Evolutionary conservation across 2,888 invertebrate genomes (phyloP), one percentile per base, ranked within the genome.

Genomic region (Ptychoptera contaminata): DNA sequence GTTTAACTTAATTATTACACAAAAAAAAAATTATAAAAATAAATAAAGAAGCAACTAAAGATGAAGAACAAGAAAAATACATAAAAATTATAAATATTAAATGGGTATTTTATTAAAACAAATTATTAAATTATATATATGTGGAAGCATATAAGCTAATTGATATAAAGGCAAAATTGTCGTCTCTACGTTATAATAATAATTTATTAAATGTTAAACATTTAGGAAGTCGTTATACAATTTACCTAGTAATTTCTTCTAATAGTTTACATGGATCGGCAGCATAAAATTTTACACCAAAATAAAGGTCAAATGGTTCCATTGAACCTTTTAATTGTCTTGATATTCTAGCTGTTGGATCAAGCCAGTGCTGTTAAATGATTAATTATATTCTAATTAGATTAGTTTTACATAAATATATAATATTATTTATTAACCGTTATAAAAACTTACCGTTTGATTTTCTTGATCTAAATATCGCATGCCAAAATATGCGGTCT

Each of bases 201-300:
- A 23, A 23, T 5, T 5, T 23, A 23, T 23, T 23, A 23, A 23
- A 23, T 23, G 23, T 5, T 5, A 23, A 23, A 5, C 7, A 23
- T 23, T 5, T 23, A 23, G 23, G 36, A 41, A 35, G 46, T 32
- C n/a, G n/a, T n/a, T n/a, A n/a, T n/a, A n/a, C n/a, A 41, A 49
- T 61, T 63, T 70, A 91, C 91, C 92, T 79, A 47, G 94, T 94
- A 57, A 93, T 92, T 72, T 96, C 94, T 69, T 94, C 94, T 48
- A 88, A 72, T 48, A 96, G 73, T 65, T 93, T 93, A 70, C 93
- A 93, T 1, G 94, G 94, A 69, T 96, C 94, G 1, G 90, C 90
- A 2, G 93, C 91, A 67, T 96, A 96, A 67, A 93, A 96, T 68
- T 94, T 94, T 50, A 96, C 92, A 47, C 93, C 92, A 62, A 96